Percentiles rank a stretch among this genome's conserved stretches.
phyloP scores from a whole-genome alignment of 2,888 invertebrate species.

The Dasysyrphus tricinctus region DNA sequence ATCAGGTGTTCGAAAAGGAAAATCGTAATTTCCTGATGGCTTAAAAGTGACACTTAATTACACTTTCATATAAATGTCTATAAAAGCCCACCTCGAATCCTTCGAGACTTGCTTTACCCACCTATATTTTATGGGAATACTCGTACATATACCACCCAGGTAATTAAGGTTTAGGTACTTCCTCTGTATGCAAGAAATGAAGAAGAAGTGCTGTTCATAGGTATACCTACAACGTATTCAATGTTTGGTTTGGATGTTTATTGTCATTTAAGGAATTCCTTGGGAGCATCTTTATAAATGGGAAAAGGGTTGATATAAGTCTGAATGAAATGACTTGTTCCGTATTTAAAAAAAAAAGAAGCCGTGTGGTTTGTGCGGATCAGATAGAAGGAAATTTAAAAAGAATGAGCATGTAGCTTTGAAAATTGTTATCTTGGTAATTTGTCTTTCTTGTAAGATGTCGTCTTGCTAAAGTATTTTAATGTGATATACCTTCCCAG shows the following conservation, averaged over 20 bases:
- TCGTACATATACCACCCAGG: conserved; percentile 14
- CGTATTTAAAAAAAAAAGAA: not conserved
- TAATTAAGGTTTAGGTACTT: conserved; percentile 53
- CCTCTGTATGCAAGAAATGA: not conserved
- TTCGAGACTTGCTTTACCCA: not conserved
- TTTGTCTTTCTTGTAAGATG: not conserved
- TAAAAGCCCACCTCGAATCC: conserved; percentile 37
- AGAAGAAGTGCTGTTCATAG: not conserved
- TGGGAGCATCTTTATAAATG: not conserved
- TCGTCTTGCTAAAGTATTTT: not conserved
- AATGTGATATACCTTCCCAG: not conserved
- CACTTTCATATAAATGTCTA: conserved; percentile 76
- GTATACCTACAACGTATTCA: conserved; percentile 12
- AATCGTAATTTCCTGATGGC: conserved; percentile 77
- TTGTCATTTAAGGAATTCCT: conserved; percentile 60
- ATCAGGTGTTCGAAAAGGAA: conserved; percentile 76
- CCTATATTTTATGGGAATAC: not conserved
- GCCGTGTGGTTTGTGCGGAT: not conserved
- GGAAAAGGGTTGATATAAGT: not conserved
- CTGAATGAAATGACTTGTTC: conserved; percentile 34
- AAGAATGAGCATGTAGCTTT: not conserved
- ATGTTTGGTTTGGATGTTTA: conserved; percentile 66
- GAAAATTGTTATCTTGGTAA: not conserved
- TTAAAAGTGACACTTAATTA: conserved; percentile 77
- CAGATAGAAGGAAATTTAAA: not conserved